phyloP scores from a whole-genome alignment of 2,797 vertebrate species.

The Monodelphis domestica region DNA sequence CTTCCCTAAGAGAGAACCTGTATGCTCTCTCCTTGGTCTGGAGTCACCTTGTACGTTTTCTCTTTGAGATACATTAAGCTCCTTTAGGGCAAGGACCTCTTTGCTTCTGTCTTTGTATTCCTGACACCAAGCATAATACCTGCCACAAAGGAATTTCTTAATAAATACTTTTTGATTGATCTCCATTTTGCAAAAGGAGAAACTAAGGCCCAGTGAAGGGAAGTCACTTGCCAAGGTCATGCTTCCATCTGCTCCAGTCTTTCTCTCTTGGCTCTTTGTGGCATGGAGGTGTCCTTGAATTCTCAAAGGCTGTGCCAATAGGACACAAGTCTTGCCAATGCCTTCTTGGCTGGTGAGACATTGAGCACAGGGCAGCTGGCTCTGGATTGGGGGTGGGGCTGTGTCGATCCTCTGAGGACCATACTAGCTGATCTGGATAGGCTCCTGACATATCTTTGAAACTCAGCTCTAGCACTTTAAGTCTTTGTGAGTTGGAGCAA shows the following conservation, averaged over 20 bases:
- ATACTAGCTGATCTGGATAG: background rate
- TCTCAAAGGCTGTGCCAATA: background rate
- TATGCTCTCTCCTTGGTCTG: constrained; percentile 20
- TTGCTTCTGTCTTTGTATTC: constrained; percentile 38
- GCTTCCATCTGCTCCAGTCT: background rate
- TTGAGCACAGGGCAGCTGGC: background rate
- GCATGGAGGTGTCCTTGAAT: background rate
- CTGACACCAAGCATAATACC: background rate
- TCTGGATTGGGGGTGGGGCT: background rate
- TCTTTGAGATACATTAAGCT: background rate
- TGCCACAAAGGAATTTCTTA: constrained; percentile 9
- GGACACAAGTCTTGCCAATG: background rate
- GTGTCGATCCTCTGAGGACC: background rate
- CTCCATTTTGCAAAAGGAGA: background rate
- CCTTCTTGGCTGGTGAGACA: background rate
- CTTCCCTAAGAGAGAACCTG: background rate
- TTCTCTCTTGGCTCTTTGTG: background rate
- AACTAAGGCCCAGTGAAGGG: background rate
- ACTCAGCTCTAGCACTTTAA: background rate
- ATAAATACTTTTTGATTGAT: constrained; percentile 32
- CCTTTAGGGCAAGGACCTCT: background rate
- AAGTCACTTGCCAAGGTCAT: background rate
- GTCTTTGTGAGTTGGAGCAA: background rate
- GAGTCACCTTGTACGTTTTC: constrained; percentile 18
- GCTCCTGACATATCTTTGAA: background rate